Conservation (phyloP, 2,797 vertebrate species). For the Enoplosus armatus region DNA sequence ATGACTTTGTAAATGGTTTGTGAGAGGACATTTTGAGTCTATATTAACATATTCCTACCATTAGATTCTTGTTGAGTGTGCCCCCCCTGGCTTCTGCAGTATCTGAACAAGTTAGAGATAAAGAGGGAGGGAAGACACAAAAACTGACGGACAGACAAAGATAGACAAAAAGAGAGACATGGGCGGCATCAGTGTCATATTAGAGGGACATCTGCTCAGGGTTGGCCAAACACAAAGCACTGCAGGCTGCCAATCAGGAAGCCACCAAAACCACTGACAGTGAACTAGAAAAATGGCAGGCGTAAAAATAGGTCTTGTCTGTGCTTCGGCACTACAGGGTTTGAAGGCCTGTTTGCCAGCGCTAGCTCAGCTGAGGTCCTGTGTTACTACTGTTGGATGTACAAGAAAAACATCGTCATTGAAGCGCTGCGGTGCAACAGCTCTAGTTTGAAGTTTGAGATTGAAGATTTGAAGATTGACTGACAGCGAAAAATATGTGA, state of each 20-base stretch:
- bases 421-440: slow-evolving; percentile 33
- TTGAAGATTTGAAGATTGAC: slow-evolving; percentile 39
- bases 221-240: slow-evolving; percentile 58
- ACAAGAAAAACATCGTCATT: slow-evolving; percentile 36
- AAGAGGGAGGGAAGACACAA: slow-evolving; percentile 14
- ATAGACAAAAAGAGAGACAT: slow-evolving; percentile 29
- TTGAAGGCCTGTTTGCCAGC: slow-evolving; percentile 51
- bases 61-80: slow-evolving; percentile 1
- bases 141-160: slow-evolving; percentile 22
- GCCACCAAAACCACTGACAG: slow-evolving; percentile 70
- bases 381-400: slow-evolving; percentile 46
- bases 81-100: background rate
- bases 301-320: slow-evolving; percentile 73
- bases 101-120: slow-evolving; percentile 22
- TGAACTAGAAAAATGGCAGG: slow-evolving; percentile 71
- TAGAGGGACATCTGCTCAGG: slow-evolving; percentile 69
- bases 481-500: slow-evolving; percentile 30
- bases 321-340: slow-evolving; percentile 49
- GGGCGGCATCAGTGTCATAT: slow-evolving; percentile 33
- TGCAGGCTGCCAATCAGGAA: slow-evolving; percentile 59
- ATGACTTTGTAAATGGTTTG: background rate
- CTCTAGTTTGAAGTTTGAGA: slow-evolving; percentile 33
- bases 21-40: background rate
- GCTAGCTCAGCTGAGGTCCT: slow-evolving; percentile 55
- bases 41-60: slow-evolving; percentile 1